phyloP scores from a whole-genome alignment of 2,888 invertebrate species.

The Rugalucina vietnamica region DNA sequence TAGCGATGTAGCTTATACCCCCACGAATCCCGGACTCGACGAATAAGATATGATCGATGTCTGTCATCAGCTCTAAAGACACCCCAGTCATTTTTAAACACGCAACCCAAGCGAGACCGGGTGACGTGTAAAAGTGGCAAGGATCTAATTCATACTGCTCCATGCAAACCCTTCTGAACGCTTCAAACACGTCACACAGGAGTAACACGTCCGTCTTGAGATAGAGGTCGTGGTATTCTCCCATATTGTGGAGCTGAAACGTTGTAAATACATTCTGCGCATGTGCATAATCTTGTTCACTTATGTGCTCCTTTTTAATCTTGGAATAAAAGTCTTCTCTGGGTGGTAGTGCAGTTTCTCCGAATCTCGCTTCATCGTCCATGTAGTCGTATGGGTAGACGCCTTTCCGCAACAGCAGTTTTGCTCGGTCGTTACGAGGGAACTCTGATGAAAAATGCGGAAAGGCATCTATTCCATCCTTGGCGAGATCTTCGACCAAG shows the following conservation, averaged over 20 bases:
- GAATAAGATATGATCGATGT: slow-evolving; percentile 37
- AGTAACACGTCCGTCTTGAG: slow-evolving; percentile 37
- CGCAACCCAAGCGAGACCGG: slow-evolving; percentile 40
- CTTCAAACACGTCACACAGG: slow-evolving; percentile 41
- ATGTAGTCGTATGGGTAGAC: slow-evolving; percentile 30
- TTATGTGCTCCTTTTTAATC: not conserved
- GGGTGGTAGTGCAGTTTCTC: not conserved
- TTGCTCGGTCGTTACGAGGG: not conserved
- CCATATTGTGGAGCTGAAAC: slow-evolving; percentile 18
- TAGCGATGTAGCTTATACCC: too few species aligned
- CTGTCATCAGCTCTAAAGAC: slow-evolving; percentile 38
- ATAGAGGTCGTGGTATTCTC: slow-evolving; percentile 47
- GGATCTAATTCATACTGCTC: slow-evolving; percentile 44
- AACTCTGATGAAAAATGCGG: not conserved
- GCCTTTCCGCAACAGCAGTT: slow-evolving; percentile 12
- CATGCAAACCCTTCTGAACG: slow-evolving; percentile 34
- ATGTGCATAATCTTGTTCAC: slow-evolving; percentile 22
- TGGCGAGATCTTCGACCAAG: not conserved
- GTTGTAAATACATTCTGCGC: slow-evolving; percentile 20
- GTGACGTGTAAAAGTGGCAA: slow-evolving; percentile 48
- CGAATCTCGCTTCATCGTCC: slow-evolving; percentile 17
- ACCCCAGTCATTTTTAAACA: slow-evolving; percentile 40
- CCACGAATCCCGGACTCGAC: slow-evolving; percentile 16
- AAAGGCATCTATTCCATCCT: not conserved
- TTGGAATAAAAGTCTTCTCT: not conserved